A percentile compares a stretch with the other conserved stretches of the same genome.
These are phyloP conservation scores for Psilopogon haemacephalus DNA, from an alignment of 2,113 vertebrate species.

Conservation along the genomic window DNA sequence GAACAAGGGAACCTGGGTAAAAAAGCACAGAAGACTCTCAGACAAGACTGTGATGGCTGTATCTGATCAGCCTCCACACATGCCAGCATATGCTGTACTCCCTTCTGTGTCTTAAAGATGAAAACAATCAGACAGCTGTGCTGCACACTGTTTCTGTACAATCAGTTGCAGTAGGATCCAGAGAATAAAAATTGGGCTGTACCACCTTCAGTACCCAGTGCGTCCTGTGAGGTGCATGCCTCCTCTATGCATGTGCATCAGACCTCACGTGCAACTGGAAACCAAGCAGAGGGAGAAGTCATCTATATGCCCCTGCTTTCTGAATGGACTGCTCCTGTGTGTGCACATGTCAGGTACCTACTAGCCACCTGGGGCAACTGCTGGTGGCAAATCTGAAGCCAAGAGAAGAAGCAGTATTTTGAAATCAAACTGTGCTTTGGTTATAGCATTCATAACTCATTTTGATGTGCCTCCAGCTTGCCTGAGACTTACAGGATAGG, in stretches of 20 bases:
- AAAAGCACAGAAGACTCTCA: neutral
- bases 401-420: neutral
- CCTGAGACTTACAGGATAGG: neutral
- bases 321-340: neutral
- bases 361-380: neutral
- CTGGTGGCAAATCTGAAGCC: neutral
- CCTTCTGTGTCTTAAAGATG: neutral
- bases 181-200: neutral
- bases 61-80: rapidly evolving
- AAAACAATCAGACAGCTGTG: neutral
- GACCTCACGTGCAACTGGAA: neutral
- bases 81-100: neutral
- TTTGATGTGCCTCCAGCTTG: neutral
- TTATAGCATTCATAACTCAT: rapidly evolving
- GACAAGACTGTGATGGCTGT: neutral
- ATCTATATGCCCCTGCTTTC: neutral
- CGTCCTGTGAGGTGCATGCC: neutral
- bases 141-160: neutral
- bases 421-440: neutral
- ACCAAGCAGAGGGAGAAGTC: neutral
- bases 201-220: neutral
- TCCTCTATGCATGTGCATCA: neutral
- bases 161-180: neutral
- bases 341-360: rapidly evolving
- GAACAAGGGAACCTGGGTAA: conserved; percentile 68